These are phyloP conservation scores for Tympanoctomys barrerae DNA, from an alignment of 2,797 vertebrate genomes.

Conservation along the genomic window DNA sequence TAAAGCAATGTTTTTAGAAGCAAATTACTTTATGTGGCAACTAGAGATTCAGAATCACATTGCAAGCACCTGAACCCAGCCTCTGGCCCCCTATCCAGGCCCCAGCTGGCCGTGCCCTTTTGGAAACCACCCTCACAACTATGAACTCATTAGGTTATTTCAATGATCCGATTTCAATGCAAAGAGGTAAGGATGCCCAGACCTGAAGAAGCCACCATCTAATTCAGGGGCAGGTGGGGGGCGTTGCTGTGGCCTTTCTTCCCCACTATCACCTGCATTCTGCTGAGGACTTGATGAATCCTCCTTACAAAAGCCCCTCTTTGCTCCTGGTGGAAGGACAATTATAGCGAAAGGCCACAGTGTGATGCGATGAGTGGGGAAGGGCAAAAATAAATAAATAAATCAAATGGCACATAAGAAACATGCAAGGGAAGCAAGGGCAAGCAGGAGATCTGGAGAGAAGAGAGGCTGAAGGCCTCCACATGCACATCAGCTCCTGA, in stretches of 20 bases:
- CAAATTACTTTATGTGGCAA: not conserved
- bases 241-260: constrained; percentile 37
- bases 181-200: constrained; percentile 41
- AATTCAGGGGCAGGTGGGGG: constrained; percentile 38
- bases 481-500: not conserved
- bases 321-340: constrained; percentile 53
- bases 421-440: not conserved
- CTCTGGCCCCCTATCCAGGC: not conserved
- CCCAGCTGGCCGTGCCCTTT: constrained; percentile 45
- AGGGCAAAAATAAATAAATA: not conserved
- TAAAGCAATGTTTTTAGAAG: not conserved
- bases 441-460: not conserved
- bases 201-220: constrained; percentile 75
- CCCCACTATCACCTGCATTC: constrained; percentile 46
- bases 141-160: constrained; percentile 54
- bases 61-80: not conserved
- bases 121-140: constrained; percentile 30
- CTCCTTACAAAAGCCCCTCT: constrained; percentile 52
- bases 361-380: not conserved
- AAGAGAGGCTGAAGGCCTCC: not conserved
- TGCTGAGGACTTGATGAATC: constrained; percentile 54
- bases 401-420: not conserved
- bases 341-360: not conserved
- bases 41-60: fast-evolving
- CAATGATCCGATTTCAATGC: constrained; percentile 71